Conservation (phyloP, 2,113 vertebrate genomes). For the Carassius carassius region DNA sequence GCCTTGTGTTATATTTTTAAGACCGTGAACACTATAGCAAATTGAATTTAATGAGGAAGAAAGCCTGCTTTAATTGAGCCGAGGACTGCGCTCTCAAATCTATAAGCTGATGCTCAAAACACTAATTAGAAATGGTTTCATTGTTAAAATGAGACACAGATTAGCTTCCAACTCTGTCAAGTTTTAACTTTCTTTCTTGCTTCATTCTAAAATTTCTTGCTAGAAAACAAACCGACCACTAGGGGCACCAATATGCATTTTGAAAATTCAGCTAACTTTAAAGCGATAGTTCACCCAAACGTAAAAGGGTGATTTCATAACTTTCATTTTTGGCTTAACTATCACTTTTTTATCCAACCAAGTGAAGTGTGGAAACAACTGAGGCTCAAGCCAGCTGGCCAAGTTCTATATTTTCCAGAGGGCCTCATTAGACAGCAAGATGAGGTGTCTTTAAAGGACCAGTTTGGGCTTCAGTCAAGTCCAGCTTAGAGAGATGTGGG, state of each 20-base stretch:
- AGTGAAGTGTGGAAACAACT: neutral
- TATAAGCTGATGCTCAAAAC: constrained; percentile 1
- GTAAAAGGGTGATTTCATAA: neutral
- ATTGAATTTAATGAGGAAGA: constrained; percentile 44
- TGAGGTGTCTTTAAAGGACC: neutral
- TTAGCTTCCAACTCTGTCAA: neutral
- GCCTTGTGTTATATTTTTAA: constrained; percentile 42
- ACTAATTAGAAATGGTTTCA: constrained; percentile 30
- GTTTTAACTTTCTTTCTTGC: neutral
- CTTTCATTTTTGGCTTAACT: neutral
- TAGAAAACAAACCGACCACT: neutral
- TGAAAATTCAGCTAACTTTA: neutral
- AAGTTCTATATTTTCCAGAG: constrained; percentile 20
- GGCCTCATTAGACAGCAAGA: constrained; percentile 25
- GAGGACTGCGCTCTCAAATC: neutral
- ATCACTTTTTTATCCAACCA: neutral
- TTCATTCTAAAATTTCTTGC: neutral
- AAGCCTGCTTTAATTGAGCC: constrained; percentile 8
- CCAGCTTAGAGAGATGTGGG: constrained; percentile 2
- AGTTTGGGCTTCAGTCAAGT: constrained; percentile 7
- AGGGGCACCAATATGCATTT: neutral
- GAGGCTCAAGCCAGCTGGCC: neutral
- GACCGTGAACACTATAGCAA: constrained; percentile 13
- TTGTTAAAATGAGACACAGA: constrained; percentile 6
- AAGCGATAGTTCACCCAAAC: neutral